Evolutionary conservation across 2,888 invertebrate genomes (phyloP).

Genomic region (Argyresthia albistria): DNA sequence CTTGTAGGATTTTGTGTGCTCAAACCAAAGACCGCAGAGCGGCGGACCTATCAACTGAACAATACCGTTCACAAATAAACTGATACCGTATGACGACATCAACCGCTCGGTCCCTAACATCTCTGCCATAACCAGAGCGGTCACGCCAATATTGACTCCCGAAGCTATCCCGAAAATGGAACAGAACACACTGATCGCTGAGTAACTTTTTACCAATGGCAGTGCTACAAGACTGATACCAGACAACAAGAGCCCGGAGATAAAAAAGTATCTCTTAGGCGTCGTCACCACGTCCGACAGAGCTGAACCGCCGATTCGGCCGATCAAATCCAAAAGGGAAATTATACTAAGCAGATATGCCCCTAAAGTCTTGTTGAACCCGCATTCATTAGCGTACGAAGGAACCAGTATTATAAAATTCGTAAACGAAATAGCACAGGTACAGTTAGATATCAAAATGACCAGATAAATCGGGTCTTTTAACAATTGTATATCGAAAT

Average conservation of each 20-base stretch:
- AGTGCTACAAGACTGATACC: constrained; percentile 81
- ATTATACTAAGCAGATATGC: constrained; percentile 85
- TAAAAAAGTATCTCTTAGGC: constrained; percentile 87
- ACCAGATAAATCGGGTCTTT: constrained; percentile 87
- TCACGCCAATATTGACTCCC: constrained; percentile 88
- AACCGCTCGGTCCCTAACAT: constrained; percentile 88
- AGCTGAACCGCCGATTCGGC: constrained; percentile 88
- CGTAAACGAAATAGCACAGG: constrained; percentile 89
- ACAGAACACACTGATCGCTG: constrained; percentile 78
- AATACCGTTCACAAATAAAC: constrained; percentile 87
- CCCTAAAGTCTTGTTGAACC: constrained; percentile 79
- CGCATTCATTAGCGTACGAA: constrained; percentile 79
- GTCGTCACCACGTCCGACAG: constrained; percentile 83
- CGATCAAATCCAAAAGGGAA: constrained; percentile 84
- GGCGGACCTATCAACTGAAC: constrained; percentile 87
- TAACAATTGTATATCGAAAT: constrained; percentile 81
- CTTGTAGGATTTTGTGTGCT: constrained; percentile 75
- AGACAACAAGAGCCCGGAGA: constrained; percentile 83
- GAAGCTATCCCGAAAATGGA: constrained; percentile 86
- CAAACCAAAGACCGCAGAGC: constrained; percentile 82
- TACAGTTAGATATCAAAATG: constrained; percentile 87
- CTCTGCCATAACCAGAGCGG: constrained; percentile 90
- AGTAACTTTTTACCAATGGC: constrained; percentile 78
- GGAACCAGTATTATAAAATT: constrained; percentile 89
- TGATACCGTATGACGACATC: constrained; percentile 89